phyloP scores from a whole-genome alignment of 92 coral and sea anemone species.

The Pocillopora grandis region DNA sequence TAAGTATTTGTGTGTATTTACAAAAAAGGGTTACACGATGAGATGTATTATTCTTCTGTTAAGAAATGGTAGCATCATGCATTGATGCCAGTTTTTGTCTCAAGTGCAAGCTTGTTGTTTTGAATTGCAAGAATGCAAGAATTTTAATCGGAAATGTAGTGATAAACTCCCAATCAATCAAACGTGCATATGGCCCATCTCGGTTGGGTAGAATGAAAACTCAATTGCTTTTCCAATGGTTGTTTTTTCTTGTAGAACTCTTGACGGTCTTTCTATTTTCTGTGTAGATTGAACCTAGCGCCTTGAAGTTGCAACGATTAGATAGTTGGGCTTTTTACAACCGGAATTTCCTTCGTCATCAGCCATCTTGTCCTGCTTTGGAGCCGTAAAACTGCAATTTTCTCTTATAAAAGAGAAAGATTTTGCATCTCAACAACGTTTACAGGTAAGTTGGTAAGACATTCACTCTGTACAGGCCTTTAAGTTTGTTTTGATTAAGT shows the following conservation, averaged over 20 bases:
- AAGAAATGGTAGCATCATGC: background rate
- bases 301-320: background rate
- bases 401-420: background rate
- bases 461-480: too few species aligned
- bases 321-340: background rate
- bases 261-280: background rate
- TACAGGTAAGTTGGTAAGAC: background rate
- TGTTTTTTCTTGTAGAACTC: background rate
- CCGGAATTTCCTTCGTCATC: constrained; percentile 6
- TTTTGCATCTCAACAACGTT: background rate
- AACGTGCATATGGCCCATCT: background rate
- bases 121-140: background rate
- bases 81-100: background rate
- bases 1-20: background rate
- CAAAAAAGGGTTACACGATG: background rate
- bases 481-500: too few species aligned
- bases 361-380: background rate
- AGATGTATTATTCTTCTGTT: background rate
- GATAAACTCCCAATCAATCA: background rate
- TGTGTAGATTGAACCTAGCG: background rate
- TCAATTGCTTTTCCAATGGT: background rate
- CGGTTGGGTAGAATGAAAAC: background rate
- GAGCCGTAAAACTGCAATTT: background rate
- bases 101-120: background rate
- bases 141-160: background rate